Evolutionary conservation across 2,888 invertebrate species (phyloP), one percentile per base, ranked within the genome.

Genomic region (Helleia helle): DNA sequence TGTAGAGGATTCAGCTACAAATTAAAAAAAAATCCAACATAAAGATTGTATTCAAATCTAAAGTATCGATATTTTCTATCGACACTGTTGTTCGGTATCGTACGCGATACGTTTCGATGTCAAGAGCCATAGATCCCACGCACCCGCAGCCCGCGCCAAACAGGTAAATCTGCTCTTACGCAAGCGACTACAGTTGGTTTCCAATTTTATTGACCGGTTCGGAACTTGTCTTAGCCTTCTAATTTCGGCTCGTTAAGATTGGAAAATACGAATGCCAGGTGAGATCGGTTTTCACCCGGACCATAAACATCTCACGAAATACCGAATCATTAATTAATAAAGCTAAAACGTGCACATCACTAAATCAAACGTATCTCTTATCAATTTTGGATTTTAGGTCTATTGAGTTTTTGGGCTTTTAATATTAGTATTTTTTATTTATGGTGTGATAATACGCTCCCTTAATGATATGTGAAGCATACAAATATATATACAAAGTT

Each of bases 121-220:
- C 44, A 48, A 44, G 52, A 56, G 48, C 65, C 73, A 68, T 65
- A 70, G 77, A 69, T 72, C 80, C 79, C 81, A 79, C 77, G 77
- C 75, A 66, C 56, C 22, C 58, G 43, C 43, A 49, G 52, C 54
- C 52, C 63, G 74, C 70, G 72, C 69, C 65, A 70, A 79, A 76
- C 80, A 70, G 75, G 81, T 75, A 69, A 65, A 60, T 62, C 75
- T 62, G 58, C 71, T 70, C 70, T 83, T 81, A 80, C 79, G 81
- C 84, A 84, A 84, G 76, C 71, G 64, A 73, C 79, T 72, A 80
- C 79, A 77, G 71, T 80, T 74, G 79, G 83, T 83, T 83, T 83
- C 80, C 83, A 83, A 84, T 81, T 83, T 84, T 83, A 83, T 84
- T 83, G 81, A 84, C 83, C 83, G 83, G 83, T 84, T 83, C 67